Evolutionary conservation across 2,888 invertebrate species (phyloP).

Genomic region (Melinaea menophilus): DNA sequence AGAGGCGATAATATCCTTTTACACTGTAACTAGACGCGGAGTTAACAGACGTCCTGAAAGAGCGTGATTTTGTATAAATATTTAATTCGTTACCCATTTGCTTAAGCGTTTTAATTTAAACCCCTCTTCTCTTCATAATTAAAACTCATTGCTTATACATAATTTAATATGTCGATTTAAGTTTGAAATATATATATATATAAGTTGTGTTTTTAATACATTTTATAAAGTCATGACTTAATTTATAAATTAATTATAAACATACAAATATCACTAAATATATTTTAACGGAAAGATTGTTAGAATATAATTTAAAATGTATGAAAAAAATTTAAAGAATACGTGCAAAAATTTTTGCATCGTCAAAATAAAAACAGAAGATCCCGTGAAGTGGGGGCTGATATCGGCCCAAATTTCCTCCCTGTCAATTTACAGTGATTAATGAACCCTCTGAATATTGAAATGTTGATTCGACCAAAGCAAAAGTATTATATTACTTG

Average conservation of each 20-base stretch:
- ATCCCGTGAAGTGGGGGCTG: constrained; percentile 40
- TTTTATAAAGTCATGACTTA: too few species aligned
- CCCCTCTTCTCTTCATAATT: constrained; percentile 9
- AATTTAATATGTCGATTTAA: too few species aligned
- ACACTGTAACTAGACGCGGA: constrained; percentile 28
- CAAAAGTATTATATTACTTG: constrained; percentile 70
- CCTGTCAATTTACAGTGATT: constrained; percentile 75
- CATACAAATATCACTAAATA: too few species aligned
- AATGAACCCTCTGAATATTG: constrained; percentile 74
- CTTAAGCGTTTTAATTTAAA: constrained; percentile 24
- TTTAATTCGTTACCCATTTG: constrained; percentile 26
- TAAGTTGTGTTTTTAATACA: too few species aligned
- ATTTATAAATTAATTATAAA: too few species aligned
- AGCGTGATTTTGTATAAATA: constrained; percentile 33
- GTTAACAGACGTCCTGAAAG: constrained; percentile 31
- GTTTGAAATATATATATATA: too few species aligned
- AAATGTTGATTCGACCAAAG: constrained; percentile 71
- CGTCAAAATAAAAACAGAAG: constrained; percentile 45
- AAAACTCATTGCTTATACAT: neutral
- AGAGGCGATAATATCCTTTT: constrained; percentile 38
- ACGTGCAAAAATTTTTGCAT: constrained; percentile 40
- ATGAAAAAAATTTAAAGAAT: constrained; percentile 29
- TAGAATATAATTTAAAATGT: neutral
- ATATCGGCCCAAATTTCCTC: constrained; percentile 57
- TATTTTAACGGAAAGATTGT: too few species aligned